Evolutionary conservation across 1,140 invertebrate genomes (phyloP).

Genomic region (Drosophila sechellia): DNA sequence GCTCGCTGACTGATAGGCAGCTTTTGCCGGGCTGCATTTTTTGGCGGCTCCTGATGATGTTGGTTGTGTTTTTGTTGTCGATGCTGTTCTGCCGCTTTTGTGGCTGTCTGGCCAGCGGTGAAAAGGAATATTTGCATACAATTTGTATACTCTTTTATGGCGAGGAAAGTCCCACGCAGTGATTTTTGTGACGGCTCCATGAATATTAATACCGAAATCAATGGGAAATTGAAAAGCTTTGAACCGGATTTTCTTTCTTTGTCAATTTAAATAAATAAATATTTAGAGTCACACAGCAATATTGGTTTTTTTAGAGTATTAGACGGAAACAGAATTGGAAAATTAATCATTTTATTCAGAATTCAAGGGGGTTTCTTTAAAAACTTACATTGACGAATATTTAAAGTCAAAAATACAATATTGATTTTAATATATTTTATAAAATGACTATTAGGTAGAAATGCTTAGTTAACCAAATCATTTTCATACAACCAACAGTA

Average conservation of each 20-base stretch:
- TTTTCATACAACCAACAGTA: too few relatives aligned
- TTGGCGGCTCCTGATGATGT: conserved; percentile 32
- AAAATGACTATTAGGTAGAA: too few relatives aligned
- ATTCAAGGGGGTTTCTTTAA: too few relatives aligned
- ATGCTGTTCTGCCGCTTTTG: conserved; percentile 25
- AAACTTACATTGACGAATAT: too few relatives aligned
- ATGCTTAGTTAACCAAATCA: not conserved
- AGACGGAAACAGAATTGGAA: too few relatives aligned
- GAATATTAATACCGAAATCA: conserved; percentile 25
- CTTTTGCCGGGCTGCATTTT: conserved; percentile 29
- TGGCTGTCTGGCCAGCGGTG: conserved; percentile 25
- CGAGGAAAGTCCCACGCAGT: not conserved
- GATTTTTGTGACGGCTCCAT: conserved; percentile 24
- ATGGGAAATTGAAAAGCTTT: conserved; percentile 6
- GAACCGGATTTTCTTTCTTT: not conserved
- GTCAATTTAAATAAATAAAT: not conserved
- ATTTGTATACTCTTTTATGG: conserved; percentile 47
- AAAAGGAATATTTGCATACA: conserved; percentile 42
- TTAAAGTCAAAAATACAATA: too few relatives aligned
- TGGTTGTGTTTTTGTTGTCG: conserved; percentile 20
- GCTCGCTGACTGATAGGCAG: conserved; percentile 45
- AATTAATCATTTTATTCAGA: not conserved
- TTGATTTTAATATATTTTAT: too few relatives aligned
- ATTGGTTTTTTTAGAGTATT: not conserved
- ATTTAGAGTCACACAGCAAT: not conserved